Percentiles rank a stretch among this genome's conserved stretches.
Evolutionary conservation across 2,797 vertebrate species (phyloP).

Genomic region (Luscinia luscinia): DNA sequence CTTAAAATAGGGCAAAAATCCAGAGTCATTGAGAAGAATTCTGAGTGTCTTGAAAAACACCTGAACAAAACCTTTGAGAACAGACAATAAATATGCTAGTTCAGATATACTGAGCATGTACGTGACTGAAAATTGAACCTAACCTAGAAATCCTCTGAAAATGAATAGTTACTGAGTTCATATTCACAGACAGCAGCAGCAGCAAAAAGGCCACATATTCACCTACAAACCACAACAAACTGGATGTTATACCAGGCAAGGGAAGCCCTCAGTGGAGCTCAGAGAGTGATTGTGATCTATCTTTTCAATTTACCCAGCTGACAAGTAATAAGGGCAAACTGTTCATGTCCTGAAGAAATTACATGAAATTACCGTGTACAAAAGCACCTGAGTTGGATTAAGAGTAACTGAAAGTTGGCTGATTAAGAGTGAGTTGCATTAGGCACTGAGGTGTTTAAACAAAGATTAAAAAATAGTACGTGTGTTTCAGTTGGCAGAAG

Average conservation of each 20-base stretch:
- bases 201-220: background rate
- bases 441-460: background rate
- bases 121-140: background rate
- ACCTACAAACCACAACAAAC: background rate
- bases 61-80: background rate
- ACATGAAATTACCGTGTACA: background rate
- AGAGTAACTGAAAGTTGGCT: background rate
- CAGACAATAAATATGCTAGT: background rate
- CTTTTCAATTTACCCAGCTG: background rate
- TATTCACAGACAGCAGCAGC: background rate
- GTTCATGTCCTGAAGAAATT: background rate
- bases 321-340: background rate
- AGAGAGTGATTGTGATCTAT: background rate
- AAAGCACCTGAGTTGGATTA: constrained; percentile 33
- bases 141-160: background rate
- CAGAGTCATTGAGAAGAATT: background rate
- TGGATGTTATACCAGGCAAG: background rate
- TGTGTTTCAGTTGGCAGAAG: background rate
- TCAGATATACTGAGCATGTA: background rate
- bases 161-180: background rate
- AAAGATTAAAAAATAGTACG: constrained; percentile 32
- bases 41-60: background rate
- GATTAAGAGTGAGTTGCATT: background rate
- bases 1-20: background rate
- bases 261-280: background rate